A percentile compares a stretch with the other conserved stretches of the same genome.
These are phyloP conservation scores for Harpagus bidentatus DNA, from an alignment of 2,113 vertebrate genomes.

Conservation along the genomic window DNA sequence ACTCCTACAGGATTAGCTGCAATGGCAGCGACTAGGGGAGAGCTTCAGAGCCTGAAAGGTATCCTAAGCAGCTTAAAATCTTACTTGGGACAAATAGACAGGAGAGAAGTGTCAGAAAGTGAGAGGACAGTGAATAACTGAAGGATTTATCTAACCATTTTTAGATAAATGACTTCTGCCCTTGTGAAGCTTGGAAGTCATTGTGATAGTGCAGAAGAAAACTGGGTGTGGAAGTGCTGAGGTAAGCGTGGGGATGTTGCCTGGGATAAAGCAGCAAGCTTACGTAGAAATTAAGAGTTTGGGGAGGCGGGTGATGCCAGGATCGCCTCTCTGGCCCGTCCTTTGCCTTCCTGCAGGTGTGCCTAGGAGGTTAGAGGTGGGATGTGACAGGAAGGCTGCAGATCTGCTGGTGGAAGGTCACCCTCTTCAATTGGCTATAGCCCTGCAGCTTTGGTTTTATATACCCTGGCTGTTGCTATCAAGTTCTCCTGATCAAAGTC, in stretches of 20 bases:
- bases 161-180: background rate
- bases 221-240: background rate
- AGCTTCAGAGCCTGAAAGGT: background rate
- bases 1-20: background rate
- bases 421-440: rapidly evolving
- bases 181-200: background rate
- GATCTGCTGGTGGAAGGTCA: background rate
- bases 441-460: background rate
- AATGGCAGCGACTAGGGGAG: background rate
- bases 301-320: no score
- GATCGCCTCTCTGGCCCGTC: background rate
- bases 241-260: background rate
- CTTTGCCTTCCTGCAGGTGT: rapidly evolving
- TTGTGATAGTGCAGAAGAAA: background rate
- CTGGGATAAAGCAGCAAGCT: background rate
- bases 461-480: background rate
- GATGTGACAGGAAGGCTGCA: background rate
- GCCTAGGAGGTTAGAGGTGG: background rate
- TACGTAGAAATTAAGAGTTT: background rate
- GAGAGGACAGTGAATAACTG: background rate
- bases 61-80: background rate
- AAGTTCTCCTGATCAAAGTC: background rate
- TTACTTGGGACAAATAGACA: background rate
- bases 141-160: background rate
- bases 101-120: background rate